Percentiles rank a stretch among this genome's conserved stretches.
Evolutionary conservation across 2,888 invertebrate genomes (phyloP).

Genomic region (Timandra comae): DNA sequence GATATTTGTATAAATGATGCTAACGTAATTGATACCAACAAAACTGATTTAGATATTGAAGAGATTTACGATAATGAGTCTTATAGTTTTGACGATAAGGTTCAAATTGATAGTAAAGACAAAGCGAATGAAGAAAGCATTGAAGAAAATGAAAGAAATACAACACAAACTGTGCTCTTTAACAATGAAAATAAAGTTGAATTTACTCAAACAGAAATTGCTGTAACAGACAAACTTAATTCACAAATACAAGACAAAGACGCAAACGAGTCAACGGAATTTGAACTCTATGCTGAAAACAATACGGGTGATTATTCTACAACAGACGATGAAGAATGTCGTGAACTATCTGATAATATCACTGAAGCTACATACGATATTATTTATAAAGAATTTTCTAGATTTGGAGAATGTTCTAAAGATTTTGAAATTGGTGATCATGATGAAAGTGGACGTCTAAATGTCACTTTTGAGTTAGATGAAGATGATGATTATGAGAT

Average conservation of each 20-base stretch:
- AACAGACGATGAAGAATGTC: constrained; percentile 16
- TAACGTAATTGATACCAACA: too few species aligned
- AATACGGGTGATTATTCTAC: constrained; percentile 9
- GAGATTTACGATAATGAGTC: not conserved
- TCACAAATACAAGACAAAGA: too few species aligned
- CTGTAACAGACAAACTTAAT: too few species aligned
- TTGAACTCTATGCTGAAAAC: constrained; percentile 1
- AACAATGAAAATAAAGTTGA: too few species aligned
- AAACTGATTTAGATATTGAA: too few species aligned
- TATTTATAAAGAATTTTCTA: constrained; percentile 22
- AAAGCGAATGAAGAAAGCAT: too few species aligned
- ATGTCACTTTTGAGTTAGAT: constrained; percentile 21
- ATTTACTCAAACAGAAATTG: too few species aligned
- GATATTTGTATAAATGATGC: too few species aligned
- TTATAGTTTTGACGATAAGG: not conserved
- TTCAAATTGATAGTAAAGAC: too few species aligned
- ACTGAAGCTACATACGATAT: constrained; percentile 17
- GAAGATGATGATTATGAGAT: constrained; percentile 22
- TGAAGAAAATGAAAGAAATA: too few species aligned
- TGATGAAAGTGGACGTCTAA: not conserved
- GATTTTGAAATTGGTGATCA: too few species aligned
- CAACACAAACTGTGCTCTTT: too few species aligned
- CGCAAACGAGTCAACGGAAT: constrained; percentile 1
- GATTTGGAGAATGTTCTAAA: not conserved
- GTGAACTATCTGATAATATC: constrained; percentile 12